Conservation (phyloP, 2,797 vertebrate genomes). For the Molossus alvarezi region DNA sequence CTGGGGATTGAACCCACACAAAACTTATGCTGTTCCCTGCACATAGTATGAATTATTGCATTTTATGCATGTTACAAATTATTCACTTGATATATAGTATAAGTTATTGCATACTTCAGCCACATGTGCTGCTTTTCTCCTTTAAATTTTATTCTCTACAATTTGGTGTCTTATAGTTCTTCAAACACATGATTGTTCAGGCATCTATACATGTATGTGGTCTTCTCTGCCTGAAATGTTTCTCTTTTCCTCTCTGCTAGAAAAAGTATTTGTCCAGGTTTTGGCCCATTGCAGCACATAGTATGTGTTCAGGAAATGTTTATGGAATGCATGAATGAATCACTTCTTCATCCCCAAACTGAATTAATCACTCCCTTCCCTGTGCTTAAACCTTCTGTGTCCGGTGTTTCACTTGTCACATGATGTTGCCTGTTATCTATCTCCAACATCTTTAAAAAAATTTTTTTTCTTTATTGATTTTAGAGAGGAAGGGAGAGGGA, state of each 20-base stretch:
- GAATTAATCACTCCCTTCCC: not conserved
- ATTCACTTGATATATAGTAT: not conserved
- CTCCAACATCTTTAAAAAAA: not conserved
- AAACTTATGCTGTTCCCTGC: conserved; percentile 2
- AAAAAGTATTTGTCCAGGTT: not conserved
- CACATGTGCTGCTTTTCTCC: not conserved
- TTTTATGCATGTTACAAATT: not conserved
- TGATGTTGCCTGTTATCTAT: not conserved
- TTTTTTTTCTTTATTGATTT: no score
- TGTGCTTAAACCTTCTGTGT: not conserved
- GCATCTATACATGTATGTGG: not conserved
- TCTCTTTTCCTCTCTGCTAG: conserved; percentile 26
- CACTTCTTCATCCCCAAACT: not conserved
- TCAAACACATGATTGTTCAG: not conserved
- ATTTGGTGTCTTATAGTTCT: not conserved
- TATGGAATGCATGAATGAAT: not conserved
- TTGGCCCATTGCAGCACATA: not conserved
- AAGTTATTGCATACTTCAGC: not conserved
- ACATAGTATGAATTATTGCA: not conserved
- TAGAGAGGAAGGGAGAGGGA: no score
- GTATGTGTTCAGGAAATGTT: not conserved
- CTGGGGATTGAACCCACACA: not conserved
- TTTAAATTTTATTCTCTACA: not conserved
- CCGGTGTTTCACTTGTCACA: not conserved
- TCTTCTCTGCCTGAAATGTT: not conserved